These are phyloP conservation scores for Lagopus muta DNA, from an alignment of 2,113 vertebrate genomes.

Conservation along the genomic window DNA sequence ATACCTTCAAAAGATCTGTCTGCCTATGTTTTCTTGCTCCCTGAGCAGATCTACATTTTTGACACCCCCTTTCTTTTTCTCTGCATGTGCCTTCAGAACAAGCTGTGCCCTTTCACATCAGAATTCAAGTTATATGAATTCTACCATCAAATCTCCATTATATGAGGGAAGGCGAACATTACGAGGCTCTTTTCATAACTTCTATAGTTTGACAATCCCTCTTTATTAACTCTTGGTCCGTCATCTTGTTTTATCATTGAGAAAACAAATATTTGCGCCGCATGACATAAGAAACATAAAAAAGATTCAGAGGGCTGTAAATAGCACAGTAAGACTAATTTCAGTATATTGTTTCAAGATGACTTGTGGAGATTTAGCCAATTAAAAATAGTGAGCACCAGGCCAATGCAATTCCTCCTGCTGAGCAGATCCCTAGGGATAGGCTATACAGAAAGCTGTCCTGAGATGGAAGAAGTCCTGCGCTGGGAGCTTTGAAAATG, in stretches of 20 bases:
- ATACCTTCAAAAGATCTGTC: neutral
- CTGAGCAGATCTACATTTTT: neutral
- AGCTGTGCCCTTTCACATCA: neutral
- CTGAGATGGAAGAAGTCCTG: neutral
- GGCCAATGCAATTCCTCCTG: neutral
- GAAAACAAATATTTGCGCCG: neutral
- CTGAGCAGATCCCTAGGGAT: neutral
- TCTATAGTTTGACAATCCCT: neutral
- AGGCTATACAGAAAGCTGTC: neutral
- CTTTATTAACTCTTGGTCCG: neutral
- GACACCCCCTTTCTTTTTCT: neutral
- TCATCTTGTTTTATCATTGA: neutral
- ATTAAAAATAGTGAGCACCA: neutral
- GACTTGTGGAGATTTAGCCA: neutral
- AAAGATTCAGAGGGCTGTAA: neutral
- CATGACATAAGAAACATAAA: neutral
- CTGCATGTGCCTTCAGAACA: neutral
- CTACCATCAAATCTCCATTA: neutral
- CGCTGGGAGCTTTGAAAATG: neutral
- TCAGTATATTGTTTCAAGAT: neutral
- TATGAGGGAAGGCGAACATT: neutral
- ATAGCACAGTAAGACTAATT: neutral
- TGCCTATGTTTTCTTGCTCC: neutral
- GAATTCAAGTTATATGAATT: neutral
- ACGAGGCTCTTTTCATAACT: neutral